These are phyloP conservation scores for Marmota flaviventris DNA, from an alignment of 2,113 vertebrate genomes.

Conservation along the genomic window DNA sequence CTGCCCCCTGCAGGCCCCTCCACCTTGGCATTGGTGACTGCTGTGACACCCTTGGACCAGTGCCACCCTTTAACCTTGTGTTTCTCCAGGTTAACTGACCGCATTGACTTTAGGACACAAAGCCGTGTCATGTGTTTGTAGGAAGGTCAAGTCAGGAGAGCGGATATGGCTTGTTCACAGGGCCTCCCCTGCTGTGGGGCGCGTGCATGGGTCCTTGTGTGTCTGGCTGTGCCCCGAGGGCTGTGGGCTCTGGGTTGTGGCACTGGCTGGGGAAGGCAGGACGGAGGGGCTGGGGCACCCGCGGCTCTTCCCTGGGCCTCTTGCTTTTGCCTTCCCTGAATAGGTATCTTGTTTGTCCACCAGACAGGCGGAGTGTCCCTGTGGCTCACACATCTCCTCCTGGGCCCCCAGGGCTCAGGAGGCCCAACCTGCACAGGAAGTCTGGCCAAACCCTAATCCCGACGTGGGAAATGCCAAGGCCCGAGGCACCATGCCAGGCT, in stretches of 20 bases:
- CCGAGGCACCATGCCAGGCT: neutral
- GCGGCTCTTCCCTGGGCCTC: neutral
- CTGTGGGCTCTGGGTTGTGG: neutral
- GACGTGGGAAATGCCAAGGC: slow-evolving; percentile 17
- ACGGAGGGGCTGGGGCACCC: neutral
- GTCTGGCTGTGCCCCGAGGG: neutral
- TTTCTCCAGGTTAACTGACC: neutral
- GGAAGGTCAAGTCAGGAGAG: neutral
- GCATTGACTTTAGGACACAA: slow-evolving; percentile 61
- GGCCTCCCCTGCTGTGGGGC: neutral
- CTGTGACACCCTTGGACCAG: neutral
- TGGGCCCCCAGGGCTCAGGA: neutral
- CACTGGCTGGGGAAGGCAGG: neutral
- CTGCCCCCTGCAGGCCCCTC: neutral
- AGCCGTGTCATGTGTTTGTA: neutral
- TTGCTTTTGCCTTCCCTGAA: neutral
- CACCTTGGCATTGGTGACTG: neutral
- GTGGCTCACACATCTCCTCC: neutral
- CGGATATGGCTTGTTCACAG: neutral
- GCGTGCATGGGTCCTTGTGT: neutral
- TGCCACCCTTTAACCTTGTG: slow-evolving; percentile 3
- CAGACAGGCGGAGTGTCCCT: neutral
- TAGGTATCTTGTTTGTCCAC: slow-evolving; percentile 50
- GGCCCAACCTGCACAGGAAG: slow-evolving; percentile 65
- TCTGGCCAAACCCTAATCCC: slow-evolving; percentile 22